phyloP scores from a whole-genome alignment of 2,797 vertebrate species.

The Rhinatrema bivittatum region DNA sequence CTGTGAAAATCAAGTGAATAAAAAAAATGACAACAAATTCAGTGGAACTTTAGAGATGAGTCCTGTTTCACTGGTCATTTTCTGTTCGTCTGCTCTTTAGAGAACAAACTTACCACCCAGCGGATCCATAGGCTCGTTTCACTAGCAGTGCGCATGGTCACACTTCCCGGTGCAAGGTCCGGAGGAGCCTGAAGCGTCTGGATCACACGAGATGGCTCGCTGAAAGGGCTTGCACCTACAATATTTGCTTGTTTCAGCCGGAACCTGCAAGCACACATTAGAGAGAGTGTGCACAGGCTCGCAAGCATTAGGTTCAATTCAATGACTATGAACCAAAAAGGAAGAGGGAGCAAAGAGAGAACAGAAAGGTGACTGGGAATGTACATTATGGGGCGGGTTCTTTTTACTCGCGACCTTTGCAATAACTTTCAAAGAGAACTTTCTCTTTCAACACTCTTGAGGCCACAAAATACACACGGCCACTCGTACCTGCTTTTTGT shows the following conservation, averaged over 20 bases:
- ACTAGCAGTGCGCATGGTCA: constrained; percentile 75
- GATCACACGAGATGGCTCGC: constrained; percentile 78
- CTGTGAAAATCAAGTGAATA: no score
- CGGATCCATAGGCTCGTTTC: constrained; percentile 81
- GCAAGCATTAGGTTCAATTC: background rate
- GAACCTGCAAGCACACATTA: constrained; percentile 58
- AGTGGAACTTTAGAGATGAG: no score
- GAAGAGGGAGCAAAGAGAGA: accelerated
- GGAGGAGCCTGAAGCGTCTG: constrained; percentile 87
- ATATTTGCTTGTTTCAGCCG: constrained; percentile 84
- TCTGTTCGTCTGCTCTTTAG: no score
- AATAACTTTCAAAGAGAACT: no score
- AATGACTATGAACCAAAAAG: background rate
- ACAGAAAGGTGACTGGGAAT: no score
- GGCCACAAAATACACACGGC: no score
- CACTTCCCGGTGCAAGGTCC: constrained; percentile 69
- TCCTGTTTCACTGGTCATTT: no score
- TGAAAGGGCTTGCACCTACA: constrained; percentile 74
- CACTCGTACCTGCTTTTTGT: no score
- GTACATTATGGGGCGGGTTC: no score
- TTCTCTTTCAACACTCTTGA: no score
- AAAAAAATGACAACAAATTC: no score
- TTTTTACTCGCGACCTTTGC: no score
- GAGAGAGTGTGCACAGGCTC: accelerated
- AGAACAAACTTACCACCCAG: constrained; percentile 85